These are phyloP conservation scores for Andrena camellia DNA, from an alignment of 2,888 invertebrate species.

Conservation along the genomic window DNA sequence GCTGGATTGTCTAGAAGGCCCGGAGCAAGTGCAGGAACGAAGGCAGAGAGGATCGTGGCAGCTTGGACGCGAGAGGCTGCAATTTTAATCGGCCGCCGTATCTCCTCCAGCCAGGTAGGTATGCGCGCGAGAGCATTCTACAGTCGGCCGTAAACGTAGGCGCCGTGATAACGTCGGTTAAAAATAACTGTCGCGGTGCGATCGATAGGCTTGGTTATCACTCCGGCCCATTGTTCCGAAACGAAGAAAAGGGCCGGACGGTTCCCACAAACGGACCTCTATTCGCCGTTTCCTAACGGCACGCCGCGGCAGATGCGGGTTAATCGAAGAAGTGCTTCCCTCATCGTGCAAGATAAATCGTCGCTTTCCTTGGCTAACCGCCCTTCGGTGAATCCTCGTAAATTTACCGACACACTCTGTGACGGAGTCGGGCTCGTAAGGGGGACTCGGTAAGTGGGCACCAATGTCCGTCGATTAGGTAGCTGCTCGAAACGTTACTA, in stretches of 20 bases:
- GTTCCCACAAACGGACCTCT: background rate
- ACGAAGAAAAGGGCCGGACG: slow-evolving; percentile 13
- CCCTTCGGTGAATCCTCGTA: too few relatives aligned
- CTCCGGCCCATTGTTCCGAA: slow-evolving; percentile 32
- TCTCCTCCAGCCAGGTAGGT: slow-evolving; percentile 7
- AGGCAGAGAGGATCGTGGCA: slow-evolving; percentile 1
- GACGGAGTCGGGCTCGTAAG: too few relatives aligned
- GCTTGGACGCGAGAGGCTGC: background rate
- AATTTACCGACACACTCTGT: too few relatives aligned
- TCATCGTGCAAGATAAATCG: background rate
- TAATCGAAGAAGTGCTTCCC: background rate
- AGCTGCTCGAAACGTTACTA: too few relatives aligned
- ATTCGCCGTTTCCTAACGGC: slow-evolving; percentile 31
- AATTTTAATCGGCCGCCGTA: slow-evolving; percentile 40
- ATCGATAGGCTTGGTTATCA: slow-evolving; percentile 61
- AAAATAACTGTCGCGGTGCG: slow-evolving; percentile 46
- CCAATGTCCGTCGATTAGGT: too few relatives aligned
- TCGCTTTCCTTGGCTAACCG: too few relatives aligned
- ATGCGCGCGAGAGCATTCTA: background rate
- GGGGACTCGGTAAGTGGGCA: too few relatives aligned
- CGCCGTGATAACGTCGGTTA: slow-evolving; percentile 50
- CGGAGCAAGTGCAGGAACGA: background rate
- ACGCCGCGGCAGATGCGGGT: background rate
- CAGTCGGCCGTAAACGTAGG: slow-evolving; percentile 18
- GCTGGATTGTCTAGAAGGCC: slow-evolving; percentile 7